phyloP scores from a whole-genome alignment of 1,140 invertebrate species.

The Mya arenaria region DNA sequence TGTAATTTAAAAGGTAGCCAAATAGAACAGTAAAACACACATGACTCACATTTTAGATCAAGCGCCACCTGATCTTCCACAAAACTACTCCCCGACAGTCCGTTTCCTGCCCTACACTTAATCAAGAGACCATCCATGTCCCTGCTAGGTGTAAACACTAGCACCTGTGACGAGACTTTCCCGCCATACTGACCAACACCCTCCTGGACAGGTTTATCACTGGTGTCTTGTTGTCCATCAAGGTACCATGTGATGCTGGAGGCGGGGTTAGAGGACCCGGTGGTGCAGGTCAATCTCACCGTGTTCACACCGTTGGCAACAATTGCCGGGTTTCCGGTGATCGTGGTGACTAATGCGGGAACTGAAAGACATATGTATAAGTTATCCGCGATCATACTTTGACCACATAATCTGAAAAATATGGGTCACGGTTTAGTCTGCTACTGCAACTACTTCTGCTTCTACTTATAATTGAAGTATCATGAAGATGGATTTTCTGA shows the following conservation, averaged over 20 bases:
- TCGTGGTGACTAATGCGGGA: not conserved
- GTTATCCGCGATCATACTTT: too few species aligned
- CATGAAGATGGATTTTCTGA: too few species aligned
- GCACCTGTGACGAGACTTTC: not conserved
- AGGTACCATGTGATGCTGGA: conserved; percentile 7
- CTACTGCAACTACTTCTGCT: too few species aligned
- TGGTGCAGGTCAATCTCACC: conserved; percentile 18
- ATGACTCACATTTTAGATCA: not conserved
- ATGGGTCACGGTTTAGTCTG: too few species aligned
- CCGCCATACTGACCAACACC: not conserved
- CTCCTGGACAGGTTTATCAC: not conserved
- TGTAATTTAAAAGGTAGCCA: too few species aligned
- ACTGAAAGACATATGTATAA: too few species aligned
- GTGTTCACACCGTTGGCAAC: not conserved
- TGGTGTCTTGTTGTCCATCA: not conserved
- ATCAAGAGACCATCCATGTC: conserved; percentile 19
- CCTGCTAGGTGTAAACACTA: not conserved
- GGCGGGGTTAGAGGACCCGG: conserved; percentile 17
- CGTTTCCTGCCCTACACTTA: too few species aligned
- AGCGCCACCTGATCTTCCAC: not conserved
- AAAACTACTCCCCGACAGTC: not conserved
- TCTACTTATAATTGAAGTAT: too few species aligned
- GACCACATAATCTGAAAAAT: too few species aligned
- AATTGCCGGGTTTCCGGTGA: not conserved
- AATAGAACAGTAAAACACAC: too few species aligned